Conservation (phyloP, 2,797 vertebrate species). For the Ambastaia sidthimunki region DNA sequence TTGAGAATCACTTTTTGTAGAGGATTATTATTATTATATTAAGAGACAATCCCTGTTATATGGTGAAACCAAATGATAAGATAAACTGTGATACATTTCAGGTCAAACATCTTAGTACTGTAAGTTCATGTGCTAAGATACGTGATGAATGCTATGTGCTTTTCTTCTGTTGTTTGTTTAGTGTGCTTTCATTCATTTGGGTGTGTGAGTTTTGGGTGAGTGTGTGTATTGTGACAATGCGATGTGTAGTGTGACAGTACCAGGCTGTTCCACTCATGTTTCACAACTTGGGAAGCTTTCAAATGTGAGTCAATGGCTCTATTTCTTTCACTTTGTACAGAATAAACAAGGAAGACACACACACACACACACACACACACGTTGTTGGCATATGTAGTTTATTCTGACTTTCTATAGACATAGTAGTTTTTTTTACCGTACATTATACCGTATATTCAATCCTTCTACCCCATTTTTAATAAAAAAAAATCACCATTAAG, state of each 20-base stretch:
- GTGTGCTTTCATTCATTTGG: conserved; percentile 3
- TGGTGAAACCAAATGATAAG: too few relatives aligned
- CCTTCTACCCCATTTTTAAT: too few relatives aligned
- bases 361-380: too few relatives aligned
- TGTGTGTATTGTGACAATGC: conserved; percentile 39
- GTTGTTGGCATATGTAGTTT: too few relatives aligned
- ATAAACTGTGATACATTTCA: too few relatives aligned
- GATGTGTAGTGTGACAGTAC: conserved; percentile 37
- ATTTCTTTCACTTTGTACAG: conserved; percentile 3
- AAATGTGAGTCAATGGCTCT: not conserved
- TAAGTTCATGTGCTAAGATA: too few relatives aligned
- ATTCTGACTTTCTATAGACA: too few relatives aligned
- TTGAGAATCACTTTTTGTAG: not conserved
- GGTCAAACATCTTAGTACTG: too few relatives aligned
- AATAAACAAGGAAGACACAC: not conserved
- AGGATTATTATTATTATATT: not conserved
- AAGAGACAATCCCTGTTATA: too few relatives aligned
- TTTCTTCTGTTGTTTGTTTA: not conserved
- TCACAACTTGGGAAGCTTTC: not conserved
- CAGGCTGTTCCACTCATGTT: conserved; percentile 40
- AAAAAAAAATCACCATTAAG: too few relatives aligned
- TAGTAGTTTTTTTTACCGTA: too few relatives aligned
- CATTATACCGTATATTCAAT: too few relatives aligned
- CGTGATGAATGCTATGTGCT: not conserved
- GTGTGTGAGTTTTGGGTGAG: not conserved